phyloP scores from a whole-genome alignment of 2,888 invertebrate genomes.

The Drosophila helvetica region DNA sequence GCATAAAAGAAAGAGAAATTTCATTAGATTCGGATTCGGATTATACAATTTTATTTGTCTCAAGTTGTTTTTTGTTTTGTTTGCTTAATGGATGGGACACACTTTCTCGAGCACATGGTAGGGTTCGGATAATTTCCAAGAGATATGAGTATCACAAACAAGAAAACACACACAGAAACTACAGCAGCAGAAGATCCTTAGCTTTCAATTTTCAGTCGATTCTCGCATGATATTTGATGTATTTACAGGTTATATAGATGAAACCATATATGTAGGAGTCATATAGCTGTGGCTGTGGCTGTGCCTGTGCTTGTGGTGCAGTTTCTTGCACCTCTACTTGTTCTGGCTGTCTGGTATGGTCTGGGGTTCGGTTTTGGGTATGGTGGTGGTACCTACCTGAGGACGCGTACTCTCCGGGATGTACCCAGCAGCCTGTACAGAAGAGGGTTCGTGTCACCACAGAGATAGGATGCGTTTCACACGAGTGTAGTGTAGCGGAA shows the following conservation, averaged over 20 bases:
- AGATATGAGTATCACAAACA: constrained; percentile 44
- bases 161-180: constrained; percentile 39
- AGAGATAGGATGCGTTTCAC: constrained; percentile 13
- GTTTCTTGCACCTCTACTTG: constrained; percentile 30
- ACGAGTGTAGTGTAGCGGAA: constrained; percentile 4
- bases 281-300: constrained; percentile 64
- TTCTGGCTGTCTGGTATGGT: constrained; percentile 46
- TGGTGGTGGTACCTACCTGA: constrained; percentile 89
- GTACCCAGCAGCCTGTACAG: constrained; percentile 94
- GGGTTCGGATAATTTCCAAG: constrained; percentile 55
- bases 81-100: constrained; percentile 59
- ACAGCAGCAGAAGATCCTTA: constrained; percentile 35
- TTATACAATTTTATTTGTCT: constrained; percentile 53
- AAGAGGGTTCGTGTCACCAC: constrained; percentile 18
- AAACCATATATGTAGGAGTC: constrained; percentile 80
- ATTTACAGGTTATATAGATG: constrained; percentile 83
- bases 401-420: constrained; percentile 99
- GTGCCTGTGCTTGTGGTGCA: constrained; percentile 52
- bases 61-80: constrained; percentile 21
- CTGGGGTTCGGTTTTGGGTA: constrained; percentile 56
- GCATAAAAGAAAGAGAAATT: constrained; percentile 72
- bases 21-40: constrained; percentile 62
- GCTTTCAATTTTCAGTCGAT: constrained; percentile 57
- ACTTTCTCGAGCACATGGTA: constrained; percentile 51
- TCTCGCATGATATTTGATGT: constrained; percentile 80